Percentiles rank a stretch among this genome's conserved stretches.
Conservation (phyloP, 2,113 vertebrate species). For the Elephantulus edwardii region DNA sequence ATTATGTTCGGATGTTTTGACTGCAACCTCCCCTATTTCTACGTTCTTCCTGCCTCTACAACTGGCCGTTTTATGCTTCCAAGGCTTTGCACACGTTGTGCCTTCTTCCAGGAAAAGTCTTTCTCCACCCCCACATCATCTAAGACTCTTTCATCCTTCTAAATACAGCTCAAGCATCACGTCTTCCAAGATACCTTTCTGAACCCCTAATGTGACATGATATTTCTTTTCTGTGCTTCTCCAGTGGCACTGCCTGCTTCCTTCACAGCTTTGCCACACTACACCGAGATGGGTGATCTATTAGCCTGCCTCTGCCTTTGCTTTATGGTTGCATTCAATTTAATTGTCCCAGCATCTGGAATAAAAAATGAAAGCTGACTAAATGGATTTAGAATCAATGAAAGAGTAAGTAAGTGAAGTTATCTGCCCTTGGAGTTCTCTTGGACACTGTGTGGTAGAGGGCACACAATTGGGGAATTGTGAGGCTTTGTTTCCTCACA, state of each 20-base stretch:
- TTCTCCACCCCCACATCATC: neutral
- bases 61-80: neutral
- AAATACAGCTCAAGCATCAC: conserved; percentile 52
- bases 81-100: conserved; percentile 41
- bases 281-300: neutral
- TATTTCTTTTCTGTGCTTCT: neutral
- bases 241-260: neutral
- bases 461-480: neutral
- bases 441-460: neutral
- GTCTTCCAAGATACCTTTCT: conserved; percentile 66
- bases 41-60: neutral
- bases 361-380: neutral
- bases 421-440: neutral
- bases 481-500: neutral
- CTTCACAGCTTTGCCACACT: neutral
- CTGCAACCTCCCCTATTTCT: neutral
- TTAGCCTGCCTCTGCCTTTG: neutral
- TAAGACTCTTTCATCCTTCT: conserved; percentile 62
- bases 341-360: neutral
- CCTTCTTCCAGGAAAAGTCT: conserved; percentile 64
- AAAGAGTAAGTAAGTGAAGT: neutral
- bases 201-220: neutral
- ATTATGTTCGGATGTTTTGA: conserved; percentile 7
- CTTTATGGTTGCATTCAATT: neutral
- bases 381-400: neutral